A percentile compares a stretch with the other conserved stretches of the same genome.
Conservation (phyloP, 2,113 vertebrate species). For the Abramis brama region DNA sequence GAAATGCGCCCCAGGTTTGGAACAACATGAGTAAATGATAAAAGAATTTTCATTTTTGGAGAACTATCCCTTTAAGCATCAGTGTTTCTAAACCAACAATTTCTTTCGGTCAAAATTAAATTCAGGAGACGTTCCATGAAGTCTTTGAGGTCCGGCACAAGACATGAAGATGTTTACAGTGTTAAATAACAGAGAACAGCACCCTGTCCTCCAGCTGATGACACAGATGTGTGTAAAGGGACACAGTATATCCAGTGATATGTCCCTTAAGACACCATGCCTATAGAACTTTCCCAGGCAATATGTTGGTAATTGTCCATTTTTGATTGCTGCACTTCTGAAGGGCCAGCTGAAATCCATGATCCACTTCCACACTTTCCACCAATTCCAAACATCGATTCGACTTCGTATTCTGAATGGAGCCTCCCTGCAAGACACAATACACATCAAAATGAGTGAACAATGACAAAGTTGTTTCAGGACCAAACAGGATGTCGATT, state of each 20-base stretch:
- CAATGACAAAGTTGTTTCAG: not conserved
- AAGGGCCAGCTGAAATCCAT: constrained; percentile 85
- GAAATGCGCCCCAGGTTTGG: not conserved
- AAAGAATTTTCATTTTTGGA: not conserved
- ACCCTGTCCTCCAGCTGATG: not conserved
- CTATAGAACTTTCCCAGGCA: constrained; percentile 80
- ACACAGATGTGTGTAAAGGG: constrained; percentile 14
- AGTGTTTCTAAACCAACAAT: constrained; percentile 16
- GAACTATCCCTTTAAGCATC: constrained; percentile 24
- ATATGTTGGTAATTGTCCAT: constrained; percentile 91
- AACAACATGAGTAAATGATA: not conserved
- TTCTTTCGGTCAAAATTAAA: constrained; percentile 5
- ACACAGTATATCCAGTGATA: not conserved
- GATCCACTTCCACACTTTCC: constrained; percentile 82
- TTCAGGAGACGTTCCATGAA: constrained; percentile 8
- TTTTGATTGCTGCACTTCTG: constrained; percentile 90
- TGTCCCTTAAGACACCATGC: not conserved
- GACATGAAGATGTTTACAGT: constrained; percentile 34
- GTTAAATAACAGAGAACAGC: constrained; percentile 23
- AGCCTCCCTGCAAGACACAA: constrained; percentile 80
- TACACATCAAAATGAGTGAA: not conserved
- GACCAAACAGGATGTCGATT: not conserved
- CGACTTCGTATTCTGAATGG: constrained; percentile 91
- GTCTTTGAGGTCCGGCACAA: not conserved
- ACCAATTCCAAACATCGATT: constrained; percentile 90